phyloP scores from a whole-genome alignment of 2,888 invertebrate genomes.

The Blera fallax region DNA sequence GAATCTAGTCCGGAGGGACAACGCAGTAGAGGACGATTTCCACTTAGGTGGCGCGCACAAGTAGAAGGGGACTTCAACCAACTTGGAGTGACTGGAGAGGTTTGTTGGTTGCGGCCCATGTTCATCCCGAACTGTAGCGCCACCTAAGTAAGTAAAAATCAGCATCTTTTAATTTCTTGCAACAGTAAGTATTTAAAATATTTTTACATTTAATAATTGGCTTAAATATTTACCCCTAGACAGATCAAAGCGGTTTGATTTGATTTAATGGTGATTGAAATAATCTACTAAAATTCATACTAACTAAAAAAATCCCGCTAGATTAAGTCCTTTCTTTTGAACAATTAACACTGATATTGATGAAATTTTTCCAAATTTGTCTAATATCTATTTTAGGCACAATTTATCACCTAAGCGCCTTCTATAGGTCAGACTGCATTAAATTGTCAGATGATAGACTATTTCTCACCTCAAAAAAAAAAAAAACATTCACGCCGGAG shows the following conservation, averaged over 20 bases:
- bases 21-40: too few relatives aligned
- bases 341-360: not conserved
- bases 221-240: not conserved
- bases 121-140: too few relatives aligned
- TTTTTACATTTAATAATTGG: too few relatives aligned
- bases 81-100: too few relatives aligned
- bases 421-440: not conserved
- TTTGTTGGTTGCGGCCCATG: too few relatives aligned
- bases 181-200: too few relatives aligned
- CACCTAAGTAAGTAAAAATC: too few relatives aligned
- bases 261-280: not conserved
- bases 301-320: not conserved
- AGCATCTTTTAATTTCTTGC: too few relatives aligned
- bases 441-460: not conserved
- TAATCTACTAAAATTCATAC: not conserved
- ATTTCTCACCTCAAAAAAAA: not conserved
- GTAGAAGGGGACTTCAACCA: too few relatives aligned
- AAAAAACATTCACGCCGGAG: not conserved
- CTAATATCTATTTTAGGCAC: not conserved
- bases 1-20: too few relatives aligned
- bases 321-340: not conserved
- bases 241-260: not conserved
- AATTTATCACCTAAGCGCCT: not conserved
- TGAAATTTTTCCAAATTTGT: not conserved
- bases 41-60: too few relatives aligned